Conservation (phyloP, 2,888 invertebrate genomes). For the Conomelus anceps region DNA sequence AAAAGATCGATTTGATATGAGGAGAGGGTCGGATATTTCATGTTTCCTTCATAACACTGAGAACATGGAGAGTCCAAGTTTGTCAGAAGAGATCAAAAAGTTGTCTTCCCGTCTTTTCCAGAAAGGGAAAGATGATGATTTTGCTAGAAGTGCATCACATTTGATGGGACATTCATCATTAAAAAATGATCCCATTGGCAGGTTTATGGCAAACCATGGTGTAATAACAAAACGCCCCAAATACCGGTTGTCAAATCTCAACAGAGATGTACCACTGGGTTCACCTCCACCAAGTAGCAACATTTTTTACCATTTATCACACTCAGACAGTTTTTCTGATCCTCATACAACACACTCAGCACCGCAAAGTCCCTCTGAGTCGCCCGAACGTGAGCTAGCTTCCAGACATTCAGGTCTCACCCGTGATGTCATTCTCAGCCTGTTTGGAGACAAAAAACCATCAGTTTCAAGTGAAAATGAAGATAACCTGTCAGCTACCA, state of each 20-base stretch:
- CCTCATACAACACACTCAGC: conserved; percentile 33
- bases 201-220: conserved; percentile 28
- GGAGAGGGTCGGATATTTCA: conserved; percentile 72
- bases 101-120: conserved; percentile 49
- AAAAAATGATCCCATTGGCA: conserved; percentile 23
- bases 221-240: conserved; percentile 46
- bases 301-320: conserved; percentile 31
- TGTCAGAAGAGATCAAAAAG: conserved; percentile 78
- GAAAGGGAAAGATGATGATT: conserved; percentile 10
- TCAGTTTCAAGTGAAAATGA: conserved; percentile 44
- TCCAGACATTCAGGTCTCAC: conserved; percentile 43
- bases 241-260: conserved; percentile 59
- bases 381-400: conserved; percentile 29
- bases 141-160: not conserved
- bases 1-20: conserved; percentile 47
- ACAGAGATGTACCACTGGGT: conserved; percentile 64
- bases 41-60: conserved; percentile 47
- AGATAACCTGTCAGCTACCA: conserved; percentile 54
- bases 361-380: conserved; percentile 33
- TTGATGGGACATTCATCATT: not conserved
- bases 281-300: conserved; percentile 41
- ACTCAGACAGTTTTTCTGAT: conserved; percentile 9
- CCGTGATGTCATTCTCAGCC: conserved; percentile 53
- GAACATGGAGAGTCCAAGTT: conserved; percentile 35
- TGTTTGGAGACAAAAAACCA: conserved; percentile 14